Conservation (phyloP, 2,113 vertebrate genomes). For the Odontophorus gujanensis region DNA sequence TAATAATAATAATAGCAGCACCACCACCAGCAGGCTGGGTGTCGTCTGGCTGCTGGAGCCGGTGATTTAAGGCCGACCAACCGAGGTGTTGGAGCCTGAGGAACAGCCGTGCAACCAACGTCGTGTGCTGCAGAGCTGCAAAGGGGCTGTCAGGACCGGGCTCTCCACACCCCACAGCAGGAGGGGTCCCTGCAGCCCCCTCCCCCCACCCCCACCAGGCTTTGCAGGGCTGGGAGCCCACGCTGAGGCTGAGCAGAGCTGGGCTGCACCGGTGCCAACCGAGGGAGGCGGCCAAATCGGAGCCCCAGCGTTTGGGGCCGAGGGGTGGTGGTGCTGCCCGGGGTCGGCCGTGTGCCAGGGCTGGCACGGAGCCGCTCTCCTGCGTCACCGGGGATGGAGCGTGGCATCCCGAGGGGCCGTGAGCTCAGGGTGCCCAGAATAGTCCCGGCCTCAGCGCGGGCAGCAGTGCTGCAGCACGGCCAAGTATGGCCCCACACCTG, state of each 20-base stretch:
- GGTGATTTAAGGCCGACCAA: slow-evolving; percentile 6
- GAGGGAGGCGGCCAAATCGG: background rate
- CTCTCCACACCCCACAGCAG: accelerated
- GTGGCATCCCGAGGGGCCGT: background rate
- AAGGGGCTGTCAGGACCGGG: background rate
- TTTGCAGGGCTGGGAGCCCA: accelerated
- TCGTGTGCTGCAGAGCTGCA: background rate
- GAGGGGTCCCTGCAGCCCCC: background rate
- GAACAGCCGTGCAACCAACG: accelerated
- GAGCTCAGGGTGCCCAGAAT: slow-evolving; percentile 61
- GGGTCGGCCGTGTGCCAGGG: background rate
- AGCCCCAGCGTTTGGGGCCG: background rate
- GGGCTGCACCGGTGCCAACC: background rate
- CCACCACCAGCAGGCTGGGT: slow-evolving; percentile 4
- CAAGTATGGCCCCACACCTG: slow-evolving; percentile 37
- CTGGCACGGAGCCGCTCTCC: background rate
- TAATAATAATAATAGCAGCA: background rate
- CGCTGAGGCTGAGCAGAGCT: background rate
- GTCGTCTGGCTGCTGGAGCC: background rate
- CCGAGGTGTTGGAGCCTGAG: background rate
- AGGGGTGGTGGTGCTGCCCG: background rate
- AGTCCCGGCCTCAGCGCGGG: slow-evolving; percentile 17
- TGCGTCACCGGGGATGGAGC: background rate
- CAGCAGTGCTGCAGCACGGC: background rate
- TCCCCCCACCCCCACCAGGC: background rate